Percentiles rank a stretch among this genome's conserved stretches.
Evolutionary conservation across 2,113 vertebrate species (phyloP).

Genomic region (Cochlearius cochlearius): DNA sequence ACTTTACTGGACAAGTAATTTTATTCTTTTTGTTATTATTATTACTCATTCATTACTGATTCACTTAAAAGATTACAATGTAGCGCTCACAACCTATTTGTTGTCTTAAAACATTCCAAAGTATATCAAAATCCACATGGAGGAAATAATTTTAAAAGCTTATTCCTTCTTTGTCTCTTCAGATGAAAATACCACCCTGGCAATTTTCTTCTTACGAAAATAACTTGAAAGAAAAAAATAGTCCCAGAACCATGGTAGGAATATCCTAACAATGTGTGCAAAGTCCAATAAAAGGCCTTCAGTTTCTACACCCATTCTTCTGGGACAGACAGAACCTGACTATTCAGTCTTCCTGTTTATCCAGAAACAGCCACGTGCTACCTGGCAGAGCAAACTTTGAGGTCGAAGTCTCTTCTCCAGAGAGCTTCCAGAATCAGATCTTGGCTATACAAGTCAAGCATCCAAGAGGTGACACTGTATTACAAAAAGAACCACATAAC

Average conservation of each 20-base stretch:
- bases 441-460: not conserved
- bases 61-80: not conserved
- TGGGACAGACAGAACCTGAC: not conserved
- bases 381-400: not conserved
- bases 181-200: conserved; percentile 48
- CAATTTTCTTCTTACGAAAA: conserved; percentile 1
- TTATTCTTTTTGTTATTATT: not conserved
- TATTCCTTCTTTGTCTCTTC: not conserved
- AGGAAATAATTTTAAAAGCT: not conserved
- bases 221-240: not conserved
- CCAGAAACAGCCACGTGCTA: not conserved
- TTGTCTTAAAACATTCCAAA: conserved; percentile 50
- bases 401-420: not conserved
- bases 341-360: not conserved
- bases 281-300: conserved; percentile 1
- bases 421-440: not conserved
- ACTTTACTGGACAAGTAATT: conserved; percentile 13
- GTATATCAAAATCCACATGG: not conserved
- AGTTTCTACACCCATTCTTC: conserved; percentile 15
- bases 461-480: not conserved
- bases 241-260: not conserved
- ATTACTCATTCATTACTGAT: conserved; percentile 1
- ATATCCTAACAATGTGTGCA: not conserved
- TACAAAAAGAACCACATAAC: not conserved
- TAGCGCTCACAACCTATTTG: conserved; percentile 26